Percentiles rank a stretch among this genome's conserved stretches.
Evolutionary conservation across 23 tunicate species (phyloP).

Genomic region (Botrylloides violaceus): DNA sequence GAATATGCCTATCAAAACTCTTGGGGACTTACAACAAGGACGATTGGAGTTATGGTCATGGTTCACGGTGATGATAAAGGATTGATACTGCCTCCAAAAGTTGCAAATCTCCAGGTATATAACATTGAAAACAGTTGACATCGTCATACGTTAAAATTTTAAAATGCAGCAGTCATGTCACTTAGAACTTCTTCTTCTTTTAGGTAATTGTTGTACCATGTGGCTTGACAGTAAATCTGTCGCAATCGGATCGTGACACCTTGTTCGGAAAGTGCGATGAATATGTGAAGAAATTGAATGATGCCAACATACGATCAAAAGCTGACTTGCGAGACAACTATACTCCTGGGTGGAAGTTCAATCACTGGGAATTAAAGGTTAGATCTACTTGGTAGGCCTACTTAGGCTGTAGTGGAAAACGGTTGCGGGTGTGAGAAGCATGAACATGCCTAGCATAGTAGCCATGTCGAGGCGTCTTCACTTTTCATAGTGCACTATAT

Average conservation of each 20-base stretch:
- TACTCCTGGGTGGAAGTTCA: conserved; percentile 97
- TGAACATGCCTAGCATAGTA: too few species aligned
- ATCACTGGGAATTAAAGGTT: conserved; percentile 96
- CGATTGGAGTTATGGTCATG: conserved; percentile 93
- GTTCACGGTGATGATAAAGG: conserved; percentile 99
- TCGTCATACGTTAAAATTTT: too few species aligned
- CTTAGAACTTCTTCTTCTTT: background rate
- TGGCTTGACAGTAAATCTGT: conserved; percentile 52
- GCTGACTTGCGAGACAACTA: conserved; percentile 68
- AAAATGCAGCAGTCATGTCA: background rate
- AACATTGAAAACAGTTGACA: too few species aligned
- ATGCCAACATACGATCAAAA: conserved; percentile 46
- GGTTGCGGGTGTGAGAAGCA: background rate
- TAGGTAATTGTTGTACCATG: conserved; percentile 87
- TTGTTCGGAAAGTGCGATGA: conserved; percentile 51
- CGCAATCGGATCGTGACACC: conserved; percentile 36
- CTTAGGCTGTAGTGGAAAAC: background rate
- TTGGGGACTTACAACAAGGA: conserved; percentile 93
- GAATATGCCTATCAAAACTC: conserved; percentile 88
- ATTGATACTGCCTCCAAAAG: conserved; percentile 80
- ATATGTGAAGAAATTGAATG: conserved; percentile 29
- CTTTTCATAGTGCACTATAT: too few species aligned
- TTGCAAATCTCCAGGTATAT: conserved; percentile 78
- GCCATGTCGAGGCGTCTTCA: too few species aligned
- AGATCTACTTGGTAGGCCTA: too few species aligned